Evolutionary conservation across 2,888 invertebrate species (phyloP).

Genomic region (Formica aserva): DNA sequence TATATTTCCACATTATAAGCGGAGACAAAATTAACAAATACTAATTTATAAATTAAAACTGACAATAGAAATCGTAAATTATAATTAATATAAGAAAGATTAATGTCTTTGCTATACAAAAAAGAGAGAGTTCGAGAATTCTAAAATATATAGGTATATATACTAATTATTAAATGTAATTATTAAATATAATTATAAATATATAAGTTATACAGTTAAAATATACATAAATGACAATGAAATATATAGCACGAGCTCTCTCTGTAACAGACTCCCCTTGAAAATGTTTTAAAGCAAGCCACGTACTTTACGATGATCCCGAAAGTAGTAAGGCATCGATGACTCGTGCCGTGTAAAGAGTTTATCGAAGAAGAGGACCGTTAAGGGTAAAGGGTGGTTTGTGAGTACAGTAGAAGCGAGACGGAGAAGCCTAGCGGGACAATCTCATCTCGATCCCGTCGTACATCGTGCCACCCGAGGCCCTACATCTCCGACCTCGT

Average conservation of each 20-base stretch:
- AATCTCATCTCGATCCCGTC: constrained; percentile 86
- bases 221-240: background rate
- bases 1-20: background rate
- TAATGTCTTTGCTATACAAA: background rate
- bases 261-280: background rate
- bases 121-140: background rate
- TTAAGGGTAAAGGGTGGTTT: constrained; percentile 82
- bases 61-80: background rate
- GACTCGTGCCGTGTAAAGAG: constrained; percentile 79
- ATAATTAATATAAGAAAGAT: background rate
- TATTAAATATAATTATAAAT: background rate
- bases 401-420: constrained; percentile 72
- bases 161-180: constrained; percentile 5
- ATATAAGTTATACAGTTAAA: background rate
- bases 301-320: constrained; percentile 52
- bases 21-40: background rate
- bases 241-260: background rate
- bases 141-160: no score
- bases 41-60: background rate
- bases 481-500: constrained; percentile 82
- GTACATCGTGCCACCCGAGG: constrained; percentile 85
- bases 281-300: constrained; percentile 8
- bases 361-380: constrained; percentile 81
- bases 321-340: constrained; percentile 62
- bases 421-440: constrained; percentile 80